Conservation (phyloP, 2,113 vertebrate species). For the Platanista minor region DNA sequence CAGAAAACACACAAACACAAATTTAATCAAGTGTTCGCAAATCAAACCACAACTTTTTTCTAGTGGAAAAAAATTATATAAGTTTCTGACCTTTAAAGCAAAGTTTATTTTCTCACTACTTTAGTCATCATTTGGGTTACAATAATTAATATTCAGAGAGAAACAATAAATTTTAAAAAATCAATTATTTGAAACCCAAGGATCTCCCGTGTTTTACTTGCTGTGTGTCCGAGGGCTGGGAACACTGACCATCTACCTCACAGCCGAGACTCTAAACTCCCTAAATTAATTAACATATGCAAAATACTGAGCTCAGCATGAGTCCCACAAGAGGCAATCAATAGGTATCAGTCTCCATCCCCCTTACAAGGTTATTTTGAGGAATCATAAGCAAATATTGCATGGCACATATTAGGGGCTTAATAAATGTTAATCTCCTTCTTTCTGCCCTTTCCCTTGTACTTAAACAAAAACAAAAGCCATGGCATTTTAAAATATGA, state of each 20-base stretch:
- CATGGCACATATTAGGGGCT: conserved; percentile 6
- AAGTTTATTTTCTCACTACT: background rate
- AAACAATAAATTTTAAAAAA: background rate
- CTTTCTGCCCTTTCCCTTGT: conserved; percentile 38
- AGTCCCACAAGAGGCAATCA: background rate
- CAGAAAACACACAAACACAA: background rate
- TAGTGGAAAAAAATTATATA: background rate
- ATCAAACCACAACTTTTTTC: background rate
- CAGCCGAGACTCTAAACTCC: background rate
- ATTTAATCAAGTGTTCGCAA: background rate
- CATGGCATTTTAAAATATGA: conserved; percentile 68
- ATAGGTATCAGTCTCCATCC: background rate
- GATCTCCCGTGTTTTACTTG: background rate
- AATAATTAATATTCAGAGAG: background rate
- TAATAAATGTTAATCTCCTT: conserved; percentile 47
- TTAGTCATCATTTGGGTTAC: background rate
- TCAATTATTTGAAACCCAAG: background rate
- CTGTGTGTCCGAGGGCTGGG: background rate
- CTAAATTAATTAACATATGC: background rate
- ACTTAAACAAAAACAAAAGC: conserved; percentile 67
- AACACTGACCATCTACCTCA: background rate
- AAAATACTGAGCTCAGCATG: background rate
- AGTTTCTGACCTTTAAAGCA: background rate
- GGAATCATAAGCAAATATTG: background rate
- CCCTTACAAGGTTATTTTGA: background rate